These are phyloP conservation scores for Drosophila rellima DNA, from an alignment of 2,888 invertebrate species.

Conservation along the genomic window DNA sequence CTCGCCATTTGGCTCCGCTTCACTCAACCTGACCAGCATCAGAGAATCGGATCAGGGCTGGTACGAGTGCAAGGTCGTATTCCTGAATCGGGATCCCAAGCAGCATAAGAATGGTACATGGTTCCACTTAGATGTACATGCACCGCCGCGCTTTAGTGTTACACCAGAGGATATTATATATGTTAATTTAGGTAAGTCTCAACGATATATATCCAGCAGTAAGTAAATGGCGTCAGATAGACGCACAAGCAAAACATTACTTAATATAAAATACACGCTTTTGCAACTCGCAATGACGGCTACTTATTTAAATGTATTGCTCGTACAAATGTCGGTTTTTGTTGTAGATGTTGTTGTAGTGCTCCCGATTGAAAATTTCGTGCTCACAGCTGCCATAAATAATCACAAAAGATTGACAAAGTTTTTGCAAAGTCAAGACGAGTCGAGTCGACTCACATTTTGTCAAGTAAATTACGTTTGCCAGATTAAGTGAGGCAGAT, in stretches of 20 bases:
- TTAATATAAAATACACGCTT: too few species aligned
- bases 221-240: too few species aligned
- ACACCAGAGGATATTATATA: conserved; percentile 98
- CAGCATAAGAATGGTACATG: conserved; percentile 97
- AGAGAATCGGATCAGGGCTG: conserved; percentile 97
- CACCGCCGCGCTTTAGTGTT: conserved; percentile 97
- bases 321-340: too few species aligned
- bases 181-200: conserved; percentile 92
- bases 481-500: conserved; percentile 55
- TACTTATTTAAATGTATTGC: too few species aligned
- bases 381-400: too few species aligned
- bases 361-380: too few species aligned
- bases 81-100: conserved; percentile 97
- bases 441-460: conserved; percentile 33
- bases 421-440: conserved; percentile 3
- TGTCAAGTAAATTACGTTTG: conserved; percentile 41
- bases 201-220: conserved; percentile 28
- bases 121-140: conserved; percentile 99
- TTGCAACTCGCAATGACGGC: too few species aligned
- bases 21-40: conserved; percentile 97
- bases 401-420: conserved; percentile 8
- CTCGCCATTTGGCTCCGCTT: conserved; percentile 95
- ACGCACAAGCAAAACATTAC: too few species aligned
- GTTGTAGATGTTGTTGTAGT: too few species aligned
- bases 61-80: conserved; percentile 98